phyloP scores from a whole-genome alignment of 2,888 invertebrate species.

The Dicranocentrus wangi region DNA sequence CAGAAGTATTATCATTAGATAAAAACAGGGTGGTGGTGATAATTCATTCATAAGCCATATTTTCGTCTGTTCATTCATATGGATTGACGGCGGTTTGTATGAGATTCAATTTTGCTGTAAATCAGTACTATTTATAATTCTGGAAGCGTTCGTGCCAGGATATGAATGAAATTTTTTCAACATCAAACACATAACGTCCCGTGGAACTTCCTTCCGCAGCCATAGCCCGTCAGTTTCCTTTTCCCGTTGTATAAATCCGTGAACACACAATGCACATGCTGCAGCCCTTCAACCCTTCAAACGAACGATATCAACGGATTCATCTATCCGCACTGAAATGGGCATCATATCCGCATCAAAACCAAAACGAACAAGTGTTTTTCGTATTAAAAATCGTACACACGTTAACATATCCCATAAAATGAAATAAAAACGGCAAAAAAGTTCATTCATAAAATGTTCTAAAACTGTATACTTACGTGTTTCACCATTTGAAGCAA shows the following conservation, averaged over 20 bases:
- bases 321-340: slow-evolving; percentile 56
- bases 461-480: slow-evolving; percentile 3
- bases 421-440: neutral
- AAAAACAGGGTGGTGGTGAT: slow-evolving; percentile 3
- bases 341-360: slow-evolving; percentile 54
- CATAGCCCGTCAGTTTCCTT: slow-evolving; percentile 38
- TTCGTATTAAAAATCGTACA: neutral
- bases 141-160: slow-evolving; percentile 35
- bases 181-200: slow-evolving; percentile 13
- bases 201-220: slow-evolving; percentile 59
- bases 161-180: slow-evolving; percentile 44
- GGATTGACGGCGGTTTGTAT: neutral
- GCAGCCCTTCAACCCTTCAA: too few species aligned
- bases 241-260: slow-evolving; percentile 43
- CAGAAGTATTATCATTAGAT: neutral
- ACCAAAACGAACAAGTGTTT: slow-evolving; percentile 41
- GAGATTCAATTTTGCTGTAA: neutral
- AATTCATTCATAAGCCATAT: slow-evolving; percentile 10
- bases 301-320: slow-evolving; percentile 50
- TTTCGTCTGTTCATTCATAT: neutral
- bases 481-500: too few species aligned
- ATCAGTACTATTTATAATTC: slow-evolving; percentile 48
- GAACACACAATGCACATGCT: too few species aligned
- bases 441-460: slow-evolving; percentile 24
- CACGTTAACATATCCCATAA: neutral